These are phyloP conservation scores for Alosa alosa DNA, from an alignment of 2,113 vertebrate genomes.

Conservation along the genomic window DNA sequence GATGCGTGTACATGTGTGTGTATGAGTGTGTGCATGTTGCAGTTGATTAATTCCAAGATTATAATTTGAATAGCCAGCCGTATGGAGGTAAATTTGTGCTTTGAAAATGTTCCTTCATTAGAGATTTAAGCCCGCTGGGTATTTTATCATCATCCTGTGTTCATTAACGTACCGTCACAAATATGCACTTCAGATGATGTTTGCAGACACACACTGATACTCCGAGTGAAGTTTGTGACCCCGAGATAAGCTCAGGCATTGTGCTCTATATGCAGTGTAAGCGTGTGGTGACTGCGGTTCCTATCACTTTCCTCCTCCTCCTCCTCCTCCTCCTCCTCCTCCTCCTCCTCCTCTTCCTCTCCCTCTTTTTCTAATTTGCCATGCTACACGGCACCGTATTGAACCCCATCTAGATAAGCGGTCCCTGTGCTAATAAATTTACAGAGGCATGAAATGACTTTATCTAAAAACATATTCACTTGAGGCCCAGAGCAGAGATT, in stretches of 20 bases:
- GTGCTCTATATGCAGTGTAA: not conserved
- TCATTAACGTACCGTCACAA: not conserved
- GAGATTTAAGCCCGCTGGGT: not conserved
- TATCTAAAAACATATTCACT: not conserved
- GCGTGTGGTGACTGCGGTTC: not conserved
- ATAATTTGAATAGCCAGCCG: not conserved
- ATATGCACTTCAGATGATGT: not conserved
- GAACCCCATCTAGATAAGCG: not conserved
- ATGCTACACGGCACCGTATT: not conserved
- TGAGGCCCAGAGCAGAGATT: not conserved
- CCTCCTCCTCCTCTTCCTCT: not conserved
- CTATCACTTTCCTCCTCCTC: not conserved
- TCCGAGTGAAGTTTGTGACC: not conserved
- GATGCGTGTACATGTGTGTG: not conserved
- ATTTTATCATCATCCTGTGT: slow-evolving; percentile 1
- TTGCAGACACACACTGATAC: not conserved
- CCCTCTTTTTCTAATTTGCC: not conserved
- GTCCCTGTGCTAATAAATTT: not conserved
- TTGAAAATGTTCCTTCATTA: not conserved
- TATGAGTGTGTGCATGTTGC: not conserved
- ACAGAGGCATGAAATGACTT: slow-evolving; percentile 14
- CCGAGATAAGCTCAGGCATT: not conserved
- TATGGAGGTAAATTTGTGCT: not conserved
- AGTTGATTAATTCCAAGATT: not conserved
- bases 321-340: not conserved